Conservation (phyloP, 2,113 vertebrate genomes). For the Enhydra lutris region DNA sequence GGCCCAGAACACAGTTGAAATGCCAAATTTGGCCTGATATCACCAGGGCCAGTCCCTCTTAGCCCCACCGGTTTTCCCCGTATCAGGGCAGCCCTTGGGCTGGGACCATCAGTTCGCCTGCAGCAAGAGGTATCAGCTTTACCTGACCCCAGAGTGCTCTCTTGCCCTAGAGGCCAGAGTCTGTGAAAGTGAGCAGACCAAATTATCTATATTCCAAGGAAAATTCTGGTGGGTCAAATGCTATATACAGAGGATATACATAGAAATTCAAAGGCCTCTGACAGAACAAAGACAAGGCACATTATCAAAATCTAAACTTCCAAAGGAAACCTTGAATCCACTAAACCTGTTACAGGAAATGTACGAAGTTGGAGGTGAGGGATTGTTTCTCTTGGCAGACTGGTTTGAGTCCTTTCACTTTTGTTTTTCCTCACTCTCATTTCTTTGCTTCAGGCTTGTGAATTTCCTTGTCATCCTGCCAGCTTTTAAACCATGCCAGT, state of each 20-base stretch:
- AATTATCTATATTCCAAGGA: neutral
- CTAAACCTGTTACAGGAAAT: neutral
- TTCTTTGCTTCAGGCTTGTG: neutral
- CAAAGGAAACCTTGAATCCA: neutral
- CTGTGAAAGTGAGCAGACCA: neutral
- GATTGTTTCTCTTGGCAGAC: neutral
- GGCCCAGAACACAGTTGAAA: neutral
- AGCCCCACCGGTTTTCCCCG: neutral
- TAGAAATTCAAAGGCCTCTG: neutral
- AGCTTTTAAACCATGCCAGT: neutral
- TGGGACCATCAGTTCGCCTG: neutral
- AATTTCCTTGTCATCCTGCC: neutral
- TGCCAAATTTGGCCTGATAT: conserved; percentile 2
- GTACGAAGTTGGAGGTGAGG: neutral
- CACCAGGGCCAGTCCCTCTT: neutral
- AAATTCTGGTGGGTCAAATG: neutral
- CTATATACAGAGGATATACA: neutral
- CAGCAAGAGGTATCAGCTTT: neutral
- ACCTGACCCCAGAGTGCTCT: neutral
- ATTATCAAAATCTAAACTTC: neutral
- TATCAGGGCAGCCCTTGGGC: neutral
- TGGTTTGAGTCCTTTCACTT: conserved; percentile 51
- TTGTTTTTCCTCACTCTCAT: neutral
- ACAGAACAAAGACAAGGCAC: neutral
- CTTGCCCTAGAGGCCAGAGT: neutral